These are phyloP conservation scores for Aegotheles bennettii DNA, from an alignment of 2,113 vertebrate genomes.

Conservation along the genomic window DNA sequence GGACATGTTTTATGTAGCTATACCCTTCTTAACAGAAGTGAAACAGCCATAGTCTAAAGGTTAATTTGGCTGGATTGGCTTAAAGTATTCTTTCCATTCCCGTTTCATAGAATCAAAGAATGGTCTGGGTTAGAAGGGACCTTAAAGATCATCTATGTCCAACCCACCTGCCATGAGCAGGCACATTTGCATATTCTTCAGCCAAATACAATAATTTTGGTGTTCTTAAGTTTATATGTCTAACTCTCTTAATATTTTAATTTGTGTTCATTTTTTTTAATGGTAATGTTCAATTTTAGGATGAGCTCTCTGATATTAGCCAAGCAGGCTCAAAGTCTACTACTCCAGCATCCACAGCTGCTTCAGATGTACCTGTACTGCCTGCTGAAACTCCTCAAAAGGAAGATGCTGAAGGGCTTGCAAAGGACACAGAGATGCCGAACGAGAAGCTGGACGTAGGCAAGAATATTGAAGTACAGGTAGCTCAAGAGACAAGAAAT, in stretches of 20 bases:
- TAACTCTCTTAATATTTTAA: neutral
- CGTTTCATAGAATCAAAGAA: neutral
- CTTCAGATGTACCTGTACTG: constrained; percentile 71
- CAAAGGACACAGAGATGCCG: constrained; percentile 70
- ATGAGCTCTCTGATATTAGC: constrained; percentile 85
- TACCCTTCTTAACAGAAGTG: neutral
- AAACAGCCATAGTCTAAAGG: neutral
- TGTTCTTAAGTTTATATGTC: neutral
- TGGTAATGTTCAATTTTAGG: constrained; percentile 70
- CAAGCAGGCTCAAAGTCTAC: constrained; percentile 79
- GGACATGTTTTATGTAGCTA: neutral
- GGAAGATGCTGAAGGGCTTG: constrained; percentile 71
- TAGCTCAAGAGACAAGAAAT: constrained; percentile 82
- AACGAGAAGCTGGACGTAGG: constrained; percentile 73
- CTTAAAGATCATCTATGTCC: too few species aligned
- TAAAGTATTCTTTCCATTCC: neutral
- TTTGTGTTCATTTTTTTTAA: neutral
- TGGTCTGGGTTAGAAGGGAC: too few species aligned
- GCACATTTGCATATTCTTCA: neutral
- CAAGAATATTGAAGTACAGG: constrained; percentile 78
- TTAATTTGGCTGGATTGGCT: neutral
- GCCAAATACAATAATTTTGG: neutral
- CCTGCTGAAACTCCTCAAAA: constrained; percentile 71
- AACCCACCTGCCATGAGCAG: too few species aligned
- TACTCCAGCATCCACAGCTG: constrained; percentile 77